Conservation (phyloP, 2,113 vertebrate species). For the Pachyramphus minor region DNA sequence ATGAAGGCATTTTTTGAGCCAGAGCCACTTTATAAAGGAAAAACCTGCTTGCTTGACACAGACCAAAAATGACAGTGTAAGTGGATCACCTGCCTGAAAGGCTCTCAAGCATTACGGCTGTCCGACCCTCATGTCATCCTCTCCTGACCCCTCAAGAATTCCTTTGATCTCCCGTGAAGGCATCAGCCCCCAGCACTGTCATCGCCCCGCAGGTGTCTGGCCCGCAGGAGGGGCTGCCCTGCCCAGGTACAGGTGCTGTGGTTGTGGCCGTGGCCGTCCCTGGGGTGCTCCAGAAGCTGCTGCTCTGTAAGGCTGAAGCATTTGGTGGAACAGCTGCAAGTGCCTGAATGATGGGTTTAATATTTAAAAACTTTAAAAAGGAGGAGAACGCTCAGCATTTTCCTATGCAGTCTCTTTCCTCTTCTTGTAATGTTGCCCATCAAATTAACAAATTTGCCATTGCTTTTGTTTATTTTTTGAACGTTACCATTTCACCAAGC, state of each 20-base stretch:
- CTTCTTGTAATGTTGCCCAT: not conserved
- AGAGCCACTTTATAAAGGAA: constrained; percentile 3
- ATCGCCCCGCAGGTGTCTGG: not conserved
- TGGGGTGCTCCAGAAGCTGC: not conserved
- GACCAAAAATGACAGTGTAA: constrained; percentile 33
- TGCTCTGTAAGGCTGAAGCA: not conserved
- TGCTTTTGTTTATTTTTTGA: not conserved
- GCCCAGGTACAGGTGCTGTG: not conserved
- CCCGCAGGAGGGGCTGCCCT: not conserved
- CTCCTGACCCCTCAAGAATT: constrained; percentile 16
- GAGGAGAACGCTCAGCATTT: not conserved
- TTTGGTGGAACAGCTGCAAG: not conserved
- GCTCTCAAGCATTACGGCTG: not conserved
- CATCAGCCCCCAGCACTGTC: not conserved
- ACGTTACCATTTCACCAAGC: not conserved
- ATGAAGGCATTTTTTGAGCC: not conserved
- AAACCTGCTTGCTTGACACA: not conserved
- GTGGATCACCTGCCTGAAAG: constrained; percentile 44
- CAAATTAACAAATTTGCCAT: not conserved
- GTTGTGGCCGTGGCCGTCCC: not conserved
- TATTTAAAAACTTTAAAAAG: not conserved
- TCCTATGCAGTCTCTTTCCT: not conserved
- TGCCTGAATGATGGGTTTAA: not conserved
- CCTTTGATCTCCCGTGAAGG: constrained; percentile 32
- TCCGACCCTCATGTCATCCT: not conserved